These are phyloP conservation scores for Colinus virginianus DNA, from an alignment of 2,113 vertebrate genomes.

Conservation along the genomic window DNA sequence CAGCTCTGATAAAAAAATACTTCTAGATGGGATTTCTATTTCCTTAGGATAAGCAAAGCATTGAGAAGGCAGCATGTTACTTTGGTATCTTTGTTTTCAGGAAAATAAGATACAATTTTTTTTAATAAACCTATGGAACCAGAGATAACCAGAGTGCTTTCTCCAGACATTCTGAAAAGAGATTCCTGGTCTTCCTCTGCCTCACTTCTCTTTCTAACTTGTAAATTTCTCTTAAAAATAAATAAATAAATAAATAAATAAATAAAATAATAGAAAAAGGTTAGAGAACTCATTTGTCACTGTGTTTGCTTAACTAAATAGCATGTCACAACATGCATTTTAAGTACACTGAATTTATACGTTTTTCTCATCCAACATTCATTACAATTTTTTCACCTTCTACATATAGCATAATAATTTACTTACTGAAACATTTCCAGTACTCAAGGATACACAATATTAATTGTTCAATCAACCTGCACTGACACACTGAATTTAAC, in stretches of 20 bases:
- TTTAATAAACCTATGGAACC: background rate
- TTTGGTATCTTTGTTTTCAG: background rate
- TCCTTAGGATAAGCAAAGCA: background rate
- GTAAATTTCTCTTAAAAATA: background rate
- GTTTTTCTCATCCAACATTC: background rate
- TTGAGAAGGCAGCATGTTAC: background rate
- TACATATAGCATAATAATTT: background rate
- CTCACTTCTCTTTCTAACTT: background rate
- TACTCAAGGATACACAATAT: background rate
- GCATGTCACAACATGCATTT: background rate
- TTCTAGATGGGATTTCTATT: background rate
- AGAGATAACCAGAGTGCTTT: background rate
- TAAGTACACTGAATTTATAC: background rate
- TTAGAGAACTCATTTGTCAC: background rate
- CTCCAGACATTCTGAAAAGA: background rate
- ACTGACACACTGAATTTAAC: slow-evolving; percentile 39
- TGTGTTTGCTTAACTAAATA: background rate
- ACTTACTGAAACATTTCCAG: background rate
- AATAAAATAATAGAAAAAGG: background rate
- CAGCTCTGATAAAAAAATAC: background rate
- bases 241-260: too few relatives aligned
- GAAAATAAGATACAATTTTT: background rate
- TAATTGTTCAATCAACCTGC: slow-evolving; percentile 37
- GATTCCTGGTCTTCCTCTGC: background rate
- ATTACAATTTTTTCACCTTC: background rate